A percentile compares a stretch with the other conserved stretches of the same genome.
Evolutionary conservation across 2,113 vertebrate genomes (phyloP).

Genomic region (Ctenodactylus gundi): DNA sequence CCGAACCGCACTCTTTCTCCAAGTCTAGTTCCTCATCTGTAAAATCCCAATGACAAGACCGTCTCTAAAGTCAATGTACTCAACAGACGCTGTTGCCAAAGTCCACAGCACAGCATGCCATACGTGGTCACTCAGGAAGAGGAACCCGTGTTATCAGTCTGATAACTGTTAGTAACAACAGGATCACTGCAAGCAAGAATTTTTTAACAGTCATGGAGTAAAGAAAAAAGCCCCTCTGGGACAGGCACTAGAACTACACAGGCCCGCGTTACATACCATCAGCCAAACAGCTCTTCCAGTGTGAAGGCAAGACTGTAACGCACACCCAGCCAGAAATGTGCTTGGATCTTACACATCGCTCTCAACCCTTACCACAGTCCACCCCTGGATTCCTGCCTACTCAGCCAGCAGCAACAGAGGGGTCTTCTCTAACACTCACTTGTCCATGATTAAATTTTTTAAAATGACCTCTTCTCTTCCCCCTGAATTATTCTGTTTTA

Average conservation of each 20-base stretch:
- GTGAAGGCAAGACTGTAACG: neutral
- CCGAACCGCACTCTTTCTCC: neutral
- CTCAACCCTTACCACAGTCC: no score
- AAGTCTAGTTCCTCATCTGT: neutral
- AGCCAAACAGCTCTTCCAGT: no score
- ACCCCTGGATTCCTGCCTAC: no score
- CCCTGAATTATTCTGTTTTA: no score
- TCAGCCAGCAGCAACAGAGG: no score
- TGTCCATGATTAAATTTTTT: no score
- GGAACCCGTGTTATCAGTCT: neutral
- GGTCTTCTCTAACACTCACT: no score
- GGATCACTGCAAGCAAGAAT: neutral
- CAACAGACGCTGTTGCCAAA: neutral
- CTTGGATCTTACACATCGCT: neutral
- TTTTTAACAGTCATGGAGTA: neutral
- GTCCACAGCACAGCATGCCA: rapidly evolving
- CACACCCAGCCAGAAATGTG: neutral
- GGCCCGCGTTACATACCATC: no score
- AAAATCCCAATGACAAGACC: neutral
- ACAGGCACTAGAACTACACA: no score
- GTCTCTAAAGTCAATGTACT: neutral
- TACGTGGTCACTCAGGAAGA: neutral
- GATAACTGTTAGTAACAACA: neutral
- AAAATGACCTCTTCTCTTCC: no score
- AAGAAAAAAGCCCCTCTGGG: no score